Evolutionary conservation across 2,113 vertebrate species (phyloP).

Genomic region (Amblyornis subalaris): DNA sequence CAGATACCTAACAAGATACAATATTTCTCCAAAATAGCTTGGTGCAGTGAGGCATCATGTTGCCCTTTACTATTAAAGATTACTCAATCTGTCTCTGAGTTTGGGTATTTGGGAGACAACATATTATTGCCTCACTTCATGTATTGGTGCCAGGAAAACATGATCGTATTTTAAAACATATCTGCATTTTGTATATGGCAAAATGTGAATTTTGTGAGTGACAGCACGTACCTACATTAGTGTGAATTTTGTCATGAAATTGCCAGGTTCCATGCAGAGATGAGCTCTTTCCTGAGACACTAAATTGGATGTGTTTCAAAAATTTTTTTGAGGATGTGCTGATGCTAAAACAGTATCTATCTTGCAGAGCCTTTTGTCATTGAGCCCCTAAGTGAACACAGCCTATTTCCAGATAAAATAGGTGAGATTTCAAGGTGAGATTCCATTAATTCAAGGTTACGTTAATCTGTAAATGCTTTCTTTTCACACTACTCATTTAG

Average conservation of each 20-base stretch:
- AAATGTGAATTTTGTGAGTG: background rate
- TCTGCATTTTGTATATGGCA: background rate
- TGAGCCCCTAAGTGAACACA: background rate
- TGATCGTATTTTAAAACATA: background rate
- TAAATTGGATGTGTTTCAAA: background rate
- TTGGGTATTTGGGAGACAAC: background rate
- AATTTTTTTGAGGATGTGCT: background rate
- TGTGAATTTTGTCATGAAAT: accelerated
- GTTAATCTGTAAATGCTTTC: background rate
- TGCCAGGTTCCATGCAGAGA: background rate
- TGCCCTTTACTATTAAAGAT: background rate
- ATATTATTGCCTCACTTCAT: background rate
- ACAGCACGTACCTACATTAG: accelerated
- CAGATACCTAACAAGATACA: background rate
- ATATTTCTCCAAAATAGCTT: background rate
- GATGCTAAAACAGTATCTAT: background rate
- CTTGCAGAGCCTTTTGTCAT: background rate
- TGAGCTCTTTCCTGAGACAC: background rate
- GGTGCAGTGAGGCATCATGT: background rate
- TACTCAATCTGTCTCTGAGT: background rate
- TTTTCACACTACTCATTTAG: background rate
- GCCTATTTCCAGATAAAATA: background rate
- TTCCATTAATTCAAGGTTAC: background rate
- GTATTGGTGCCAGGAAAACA: background rate
- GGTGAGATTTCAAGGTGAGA: background rate